phyloP scores from a whole-genome alignment of 1,140 invertebrate genomes.

The Homarus americanus region DNA sequence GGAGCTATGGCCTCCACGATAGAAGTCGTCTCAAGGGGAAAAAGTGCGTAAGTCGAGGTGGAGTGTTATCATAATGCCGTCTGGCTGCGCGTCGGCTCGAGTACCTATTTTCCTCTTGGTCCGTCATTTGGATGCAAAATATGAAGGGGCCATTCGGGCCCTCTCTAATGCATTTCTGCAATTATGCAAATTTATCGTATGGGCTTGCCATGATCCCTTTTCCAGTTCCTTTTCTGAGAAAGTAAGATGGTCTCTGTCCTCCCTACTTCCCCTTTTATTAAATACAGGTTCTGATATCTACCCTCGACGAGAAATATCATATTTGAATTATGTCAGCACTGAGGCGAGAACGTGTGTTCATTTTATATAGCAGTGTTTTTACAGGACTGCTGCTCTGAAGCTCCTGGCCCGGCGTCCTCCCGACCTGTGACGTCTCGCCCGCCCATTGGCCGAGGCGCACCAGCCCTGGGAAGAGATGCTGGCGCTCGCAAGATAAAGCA shows the following conservation, averaged over 20 bases:
- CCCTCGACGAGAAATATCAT: background rate
- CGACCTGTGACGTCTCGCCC: conserved; percentile 22
- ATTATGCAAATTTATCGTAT: conserved; percentile 37
- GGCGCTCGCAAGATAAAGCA: background rate
- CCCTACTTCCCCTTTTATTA: background rate
- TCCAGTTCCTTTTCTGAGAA: background rate
- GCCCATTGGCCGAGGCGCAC: conserved; percentile 3
- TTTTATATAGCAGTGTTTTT: background rate
- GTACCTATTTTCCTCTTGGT: background rate
- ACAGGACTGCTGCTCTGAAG: background rate
- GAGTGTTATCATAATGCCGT: background rate
- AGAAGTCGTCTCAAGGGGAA: too few relatives aligned
- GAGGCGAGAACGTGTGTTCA: conserved; percentile 1
- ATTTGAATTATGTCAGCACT: background rate
- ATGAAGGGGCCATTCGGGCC: background rate
- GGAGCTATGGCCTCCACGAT: too few relatives aligned
- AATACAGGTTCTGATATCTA: background rate
- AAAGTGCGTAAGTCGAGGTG: too few relatives aligned
- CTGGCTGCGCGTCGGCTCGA: background rate
- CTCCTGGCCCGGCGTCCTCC: background rate
- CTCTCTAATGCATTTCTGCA: conserved; percentile 13
- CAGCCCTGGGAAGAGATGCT: background rate
- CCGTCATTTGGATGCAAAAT: conserved; percentile 31
- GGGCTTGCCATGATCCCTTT: background rate
- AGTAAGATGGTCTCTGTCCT: background rate